Evolutionary conservation across 2,888 invertebrate genomes (phyloP).

Genomic region (Thecophora atra): DNA sequence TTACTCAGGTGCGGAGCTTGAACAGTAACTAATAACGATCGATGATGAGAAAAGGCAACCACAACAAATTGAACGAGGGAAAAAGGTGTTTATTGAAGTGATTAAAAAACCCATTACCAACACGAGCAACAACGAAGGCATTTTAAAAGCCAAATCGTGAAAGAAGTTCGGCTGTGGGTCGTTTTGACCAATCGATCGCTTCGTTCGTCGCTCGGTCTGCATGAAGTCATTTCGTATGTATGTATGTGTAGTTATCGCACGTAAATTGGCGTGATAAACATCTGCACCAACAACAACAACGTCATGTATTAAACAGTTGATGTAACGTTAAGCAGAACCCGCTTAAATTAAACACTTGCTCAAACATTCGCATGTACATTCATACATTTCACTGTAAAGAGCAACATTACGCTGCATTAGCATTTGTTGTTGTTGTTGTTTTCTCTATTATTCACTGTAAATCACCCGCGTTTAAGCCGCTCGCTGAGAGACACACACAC

Average conservation of each 20-base stretch:
- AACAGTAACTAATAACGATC: background rate
- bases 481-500: slow-evolving; percentile 25
- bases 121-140: background rate
- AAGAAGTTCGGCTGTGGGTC: background rate
- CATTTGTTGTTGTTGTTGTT: background rate
- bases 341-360: background rate
- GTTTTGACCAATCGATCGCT: background rate
- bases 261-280: slow-evolving; percentile 3
- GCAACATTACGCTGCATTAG: background rate
- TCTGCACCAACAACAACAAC: background rate
- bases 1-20: background rate
- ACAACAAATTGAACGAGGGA: background rate
- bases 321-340: background rate
- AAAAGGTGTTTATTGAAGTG: background rate
- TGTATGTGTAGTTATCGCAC: background rate
- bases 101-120: background rate
- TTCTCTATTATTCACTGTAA: background rate
- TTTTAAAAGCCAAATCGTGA: background rate
- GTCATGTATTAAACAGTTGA: slow-evolving; percentile 10
- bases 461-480: slow-evolving; percentile 56
- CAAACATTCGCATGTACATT: background rate
- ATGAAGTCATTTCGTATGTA: background rate
- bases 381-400: background rate
- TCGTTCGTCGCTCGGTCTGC: background rate
- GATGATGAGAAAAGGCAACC: background rate